These are phyloP conservation scores for Tetranychus piercei DNA, from an alignment of 2,888 invertebrate genomes.

Conservation along the genomic window DNA sequence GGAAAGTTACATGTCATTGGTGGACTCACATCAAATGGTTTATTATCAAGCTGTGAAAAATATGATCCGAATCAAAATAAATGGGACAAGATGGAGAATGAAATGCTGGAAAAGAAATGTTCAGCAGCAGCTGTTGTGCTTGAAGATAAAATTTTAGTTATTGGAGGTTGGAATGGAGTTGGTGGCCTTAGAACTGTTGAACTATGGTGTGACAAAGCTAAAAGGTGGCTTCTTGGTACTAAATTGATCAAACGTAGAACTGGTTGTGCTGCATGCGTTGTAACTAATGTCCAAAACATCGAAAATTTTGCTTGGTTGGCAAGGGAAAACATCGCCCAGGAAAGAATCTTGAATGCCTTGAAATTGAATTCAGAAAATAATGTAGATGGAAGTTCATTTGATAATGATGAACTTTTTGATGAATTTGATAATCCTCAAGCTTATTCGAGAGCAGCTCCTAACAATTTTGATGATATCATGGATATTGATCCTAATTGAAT, in stretches of 20 bases:
- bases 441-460: not conserved
- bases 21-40: not conserved
- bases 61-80: constrained; percentile 1
- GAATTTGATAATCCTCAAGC: not conserved
- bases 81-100: constrained; percentile 3
- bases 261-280: constrained; percentile 13
- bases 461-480: not conserved
- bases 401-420: not conserved
- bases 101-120: constrained; percentile 15
- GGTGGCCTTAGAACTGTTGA: constrained; percentile 12
- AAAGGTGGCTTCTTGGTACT: constrained; percentile 9
- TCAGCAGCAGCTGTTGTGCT: constrained; percentile 10
- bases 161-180: constrained; percentile 14
- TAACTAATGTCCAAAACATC: constrained; percentile 1
- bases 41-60: not conserved
- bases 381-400: not conserved
- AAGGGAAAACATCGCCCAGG: not conserved
- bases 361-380: not conserved
- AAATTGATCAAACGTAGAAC: constrained; percentile 11
- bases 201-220: constrained; percentile 11
- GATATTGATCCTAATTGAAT: constrained; percentile 5
- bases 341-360: not conserved
- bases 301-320: constrained; percentile 8
- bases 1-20: constrained; percentile 9
- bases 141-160: constrained; percentile 8